Evolutionary conservation across 2,113 vertebrate species (phyloP).

Genomic region (Centropus unirufus): DNA sequence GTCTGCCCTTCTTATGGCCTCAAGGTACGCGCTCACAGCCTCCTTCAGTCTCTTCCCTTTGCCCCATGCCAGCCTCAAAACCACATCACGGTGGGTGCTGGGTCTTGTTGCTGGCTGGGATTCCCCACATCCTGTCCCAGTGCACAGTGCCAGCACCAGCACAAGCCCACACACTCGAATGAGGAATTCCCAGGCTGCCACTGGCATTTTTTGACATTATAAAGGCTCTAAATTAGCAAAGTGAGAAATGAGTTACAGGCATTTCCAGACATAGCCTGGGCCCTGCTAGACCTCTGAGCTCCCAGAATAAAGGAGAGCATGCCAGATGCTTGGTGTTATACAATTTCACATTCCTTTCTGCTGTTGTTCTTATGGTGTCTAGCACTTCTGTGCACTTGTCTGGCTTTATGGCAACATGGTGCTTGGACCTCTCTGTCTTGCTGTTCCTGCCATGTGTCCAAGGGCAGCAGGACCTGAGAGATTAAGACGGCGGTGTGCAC

Average conservation of each 20-base stretch:
- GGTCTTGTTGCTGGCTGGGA: rapidly evolving
- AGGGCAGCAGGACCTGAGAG: conserved; percentile 3
- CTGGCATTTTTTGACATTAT: not conserved
- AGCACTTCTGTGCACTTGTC: not conserved
- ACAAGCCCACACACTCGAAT: not conserved
- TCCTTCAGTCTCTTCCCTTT: not conserved
- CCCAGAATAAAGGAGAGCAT: not conserved
- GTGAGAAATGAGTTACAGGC: conserved; percentile 16
- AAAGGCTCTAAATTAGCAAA: conserved; percentile 18
- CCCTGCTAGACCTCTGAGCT: not conserved
- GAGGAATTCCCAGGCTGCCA: conserved; percentile 9
- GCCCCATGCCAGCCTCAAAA: not conserved
- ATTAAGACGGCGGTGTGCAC: not conserved
- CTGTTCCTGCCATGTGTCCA: not conserved
- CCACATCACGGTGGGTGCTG: rapidly evolving
- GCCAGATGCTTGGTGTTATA: not conserved
- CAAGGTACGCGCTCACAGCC: not conserved
- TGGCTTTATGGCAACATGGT: not conserved
- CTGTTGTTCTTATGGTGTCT: not conserved
- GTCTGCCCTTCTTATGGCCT: not conserved
- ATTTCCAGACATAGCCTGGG: not conserved
- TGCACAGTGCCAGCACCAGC: rapidly evolving
- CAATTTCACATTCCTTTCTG: not conserved
- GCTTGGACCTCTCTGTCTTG: not conserved
- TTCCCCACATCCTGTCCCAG: not conserved